Conservation (phyloP, 1,140 invertebrate species). For the Drosophila takahashii region DNA sequence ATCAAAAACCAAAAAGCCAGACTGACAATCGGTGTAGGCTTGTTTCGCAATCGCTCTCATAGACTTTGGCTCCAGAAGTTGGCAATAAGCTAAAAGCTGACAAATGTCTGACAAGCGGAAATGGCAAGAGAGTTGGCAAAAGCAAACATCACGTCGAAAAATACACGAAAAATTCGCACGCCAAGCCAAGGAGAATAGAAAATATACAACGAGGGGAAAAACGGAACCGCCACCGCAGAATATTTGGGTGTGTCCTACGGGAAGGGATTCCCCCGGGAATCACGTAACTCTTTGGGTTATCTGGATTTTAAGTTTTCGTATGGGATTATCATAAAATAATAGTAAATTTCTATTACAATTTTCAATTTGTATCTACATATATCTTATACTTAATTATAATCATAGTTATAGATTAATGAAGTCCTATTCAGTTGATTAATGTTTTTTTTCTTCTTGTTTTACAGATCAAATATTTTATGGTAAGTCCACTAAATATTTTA, state of each 20-base stretch:
- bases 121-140: slow-evolving; percentile 61
- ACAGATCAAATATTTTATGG: too few relatives aligned
- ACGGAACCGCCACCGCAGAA: neutral
- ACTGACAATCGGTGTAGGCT: slow-evolving; percentile 60
- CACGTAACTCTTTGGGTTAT: neutral
- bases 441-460: too few relatives aligned
- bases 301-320: neutral
- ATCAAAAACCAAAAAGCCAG: slow-evolving; percentile 21
- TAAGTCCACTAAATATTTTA: too few relatives aligned
- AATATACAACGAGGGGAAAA: slow-evolving; percentile 4
- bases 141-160: slow-evolving; percentile 26
- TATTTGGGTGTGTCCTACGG: slow-evolving; percentile 16
- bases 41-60: slow-evolving; percentile 63
- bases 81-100: slow-evolving; percentile 80
- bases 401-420: too few relatives aligned
- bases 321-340: too few relatives aligned
- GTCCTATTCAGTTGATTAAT: too few relatives aligned
- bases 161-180: slow-evolving; percentile 22
- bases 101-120: slow-evolving; percentile 82
- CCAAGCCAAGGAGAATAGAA: slow-evolving; percentile 1
- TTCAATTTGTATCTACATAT: too few relatives aligned
- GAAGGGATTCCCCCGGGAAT: neutral
- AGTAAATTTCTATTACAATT: too few relatives aligned
- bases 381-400: too few relatives aligned
- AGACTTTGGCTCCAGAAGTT: slow-evolving; percentile 40